phyloP scores from a whole-genome alignment of 2,888 invertebrate genomes.

The Nymphalis c-album region DNA sequence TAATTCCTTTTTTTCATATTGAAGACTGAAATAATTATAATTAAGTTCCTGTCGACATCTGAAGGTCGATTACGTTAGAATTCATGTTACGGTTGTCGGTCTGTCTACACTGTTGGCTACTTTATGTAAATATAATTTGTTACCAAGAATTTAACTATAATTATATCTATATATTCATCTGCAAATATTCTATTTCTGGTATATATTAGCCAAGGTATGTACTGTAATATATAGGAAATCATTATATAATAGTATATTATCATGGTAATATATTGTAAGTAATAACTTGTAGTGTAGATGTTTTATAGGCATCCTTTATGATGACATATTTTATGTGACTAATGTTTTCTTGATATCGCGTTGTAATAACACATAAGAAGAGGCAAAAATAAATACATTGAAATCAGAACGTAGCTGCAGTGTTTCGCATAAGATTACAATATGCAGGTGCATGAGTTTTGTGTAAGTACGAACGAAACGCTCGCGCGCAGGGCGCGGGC shows the following conservation, averaged over 20 bases:
- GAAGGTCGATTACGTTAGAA: conserved; percentile 63
- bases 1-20: conserved; percentile 8
- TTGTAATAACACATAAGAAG: too few relatives aligned
- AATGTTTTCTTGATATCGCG: too few relatives aligned
- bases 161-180: neutral
- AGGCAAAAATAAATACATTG: too few relatives aligned
- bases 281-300: too few relatives aligned
- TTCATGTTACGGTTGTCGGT: conserved; percentile 34
- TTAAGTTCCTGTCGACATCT: conserved; percentile 51
- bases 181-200: too few relatives aligned
- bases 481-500: conserved; percentile 44
- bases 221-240: too few relatives aligned
- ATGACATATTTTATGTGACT: too few relatives aligned
- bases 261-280: too few relatives aligned
- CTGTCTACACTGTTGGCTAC: neutral
- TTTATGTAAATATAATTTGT: neutral
- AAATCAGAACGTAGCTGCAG: too few relatives aligned
- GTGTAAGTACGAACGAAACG: neutral
- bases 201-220: too few relatives aligned
- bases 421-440: neutral
- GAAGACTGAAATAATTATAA: conserved; percentile 4
- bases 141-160: neutral
- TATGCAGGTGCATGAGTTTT: conserved; percentile 3
- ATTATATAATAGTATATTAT: too few relatives aligned
- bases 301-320: too few relatives aligned